Evolutionary conservation across 2,797 vertebrate species (phyloP), one percentile per base, ranked within the genome.

Genomic region (Eulemur rubriventer): DNA sequence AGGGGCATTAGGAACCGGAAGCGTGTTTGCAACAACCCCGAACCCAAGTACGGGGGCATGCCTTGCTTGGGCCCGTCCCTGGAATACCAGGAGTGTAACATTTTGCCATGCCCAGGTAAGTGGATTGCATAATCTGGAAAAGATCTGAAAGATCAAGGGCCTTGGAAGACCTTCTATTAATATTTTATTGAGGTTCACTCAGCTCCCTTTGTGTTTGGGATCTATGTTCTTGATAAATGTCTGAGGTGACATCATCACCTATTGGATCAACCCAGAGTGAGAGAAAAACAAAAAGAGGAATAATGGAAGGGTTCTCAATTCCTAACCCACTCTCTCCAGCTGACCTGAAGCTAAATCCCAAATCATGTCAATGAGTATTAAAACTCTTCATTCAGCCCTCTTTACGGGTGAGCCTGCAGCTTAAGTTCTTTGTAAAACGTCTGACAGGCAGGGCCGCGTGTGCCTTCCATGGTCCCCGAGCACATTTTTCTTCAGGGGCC

Each of bases 41-140:
- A 99, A 97, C 99, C 99, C 92, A 99, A 99, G 93, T 99, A 99
- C 0, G 99, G 99, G 28, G 99, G 99, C 10, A 98, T 99, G 97
- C 99, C 99, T 52, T 99, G 99, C 97, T 97, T 99, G 1, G 99
- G 99, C 7, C 98, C 99, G 0, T 98, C 99, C 1, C 98, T 99
- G 88, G 99, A 99, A 95, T 99, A 99, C 96, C 99, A 99, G 97
- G 99, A 99, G 96, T 99, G 99, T 96, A 99, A 99, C 98, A 99
- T 99, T 96, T 98, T 99, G 35, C 99, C 99, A 38, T 99, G 99
- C 96, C 99, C 99, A 98, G 99, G 99, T 99, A 97, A 98, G 98
- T 67, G 13, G 52, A 18, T 10, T 1, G 6, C 4, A 0, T 12
- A 0, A 17, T 35, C 20, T 16, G 5, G 13, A 6, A 30, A 70